Conservation (phyloP, 2,113 vertebrate genomes). For the Eurypyga helias region DNA sequence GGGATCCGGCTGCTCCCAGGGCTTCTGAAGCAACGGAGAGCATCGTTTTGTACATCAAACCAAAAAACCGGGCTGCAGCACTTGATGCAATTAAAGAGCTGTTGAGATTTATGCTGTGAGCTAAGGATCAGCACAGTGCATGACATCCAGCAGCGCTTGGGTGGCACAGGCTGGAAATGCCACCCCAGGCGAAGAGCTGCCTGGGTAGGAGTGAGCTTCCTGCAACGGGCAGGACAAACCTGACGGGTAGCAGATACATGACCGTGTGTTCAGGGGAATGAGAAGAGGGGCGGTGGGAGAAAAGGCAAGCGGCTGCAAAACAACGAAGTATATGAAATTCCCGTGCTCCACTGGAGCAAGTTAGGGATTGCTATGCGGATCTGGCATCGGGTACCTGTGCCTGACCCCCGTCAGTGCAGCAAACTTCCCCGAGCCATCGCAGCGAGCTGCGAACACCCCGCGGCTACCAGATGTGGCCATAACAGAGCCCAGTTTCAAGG, state of each 20-base stretch:
- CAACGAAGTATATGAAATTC: not conserved
- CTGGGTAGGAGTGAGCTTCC: not conserved
- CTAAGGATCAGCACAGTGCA: not conserved
- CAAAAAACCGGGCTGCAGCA: not conserved
- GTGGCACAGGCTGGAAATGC: not conserved
- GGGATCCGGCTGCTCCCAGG: not conserved
- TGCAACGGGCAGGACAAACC: not conserved
- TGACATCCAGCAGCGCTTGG: not conserved
- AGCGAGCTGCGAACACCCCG: not conserved
- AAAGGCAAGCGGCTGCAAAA: not conserved
- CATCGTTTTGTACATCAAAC: not conserved
- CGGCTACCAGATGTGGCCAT: accelerated
- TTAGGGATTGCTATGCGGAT: not conserved
- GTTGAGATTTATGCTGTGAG: accelerated
- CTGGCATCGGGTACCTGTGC: not conserved
- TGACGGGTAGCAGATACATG: not conserved
- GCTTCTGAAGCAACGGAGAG: not conserved
- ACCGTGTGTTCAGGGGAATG: accelerated
- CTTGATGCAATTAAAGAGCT: not conserved
- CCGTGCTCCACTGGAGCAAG: accelerated
- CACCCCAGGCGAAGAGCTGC: accelerated
- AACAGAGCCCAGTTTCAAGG: not conserved
- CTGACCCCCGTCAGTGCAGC: accelerated
- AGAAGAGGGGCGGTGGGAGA: not conserved
- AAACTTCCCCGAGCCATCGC: accelerated